These are phyloP conservation scores for Leptatherina wallacei DNA, from an alignment of 2,797 vertebrate species.

Conservation along the genomic window DNA sequence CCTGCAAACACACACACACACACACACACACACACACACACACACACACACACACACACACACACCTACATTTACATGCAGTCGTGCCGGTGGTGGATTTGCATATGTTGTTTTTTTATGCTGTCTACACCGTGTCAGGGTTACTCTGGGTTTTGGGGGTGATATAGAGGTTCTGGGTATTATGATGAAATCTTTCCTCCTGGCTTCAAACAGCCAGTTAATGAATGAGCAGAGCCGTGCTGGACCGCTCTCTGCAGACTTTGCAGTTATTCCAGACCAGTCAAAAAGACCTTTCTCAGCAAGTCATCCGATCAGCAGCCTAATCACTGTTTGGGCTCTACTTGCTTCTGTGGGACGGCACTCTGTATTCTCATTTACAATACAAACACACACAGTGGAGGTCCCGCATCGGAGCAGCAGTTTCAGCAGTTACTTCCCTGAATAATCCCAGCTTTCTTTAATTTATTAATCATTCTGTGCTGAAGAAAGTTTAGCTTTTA, in stretches of 20 bases:
- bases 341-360: conserved; percentile 22
- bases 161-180: conserved; percentile 25
- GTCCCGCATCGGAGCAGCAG: conserved; percentile 27
- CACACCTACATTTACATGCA: conserved; percentile 49
- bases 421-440: conserved; percentile 3
- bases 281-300: conserved; percentile 59
- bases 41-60: too few relatives aligned
- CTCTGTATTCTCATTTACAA: conserved; percentile 41
- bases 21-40: conserved; percentile 34
- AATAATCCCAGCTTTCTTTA: neutral
- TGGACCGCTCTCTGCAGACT: conserved; percentile 56
- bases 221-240: conserved; percentile 58
- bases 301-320: conserved; percentile 62
- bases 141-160: neutral
- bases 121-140: conserved; percentile 7
- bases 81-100: conserved; percentile 19
- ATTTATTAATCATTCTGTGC: neutral
- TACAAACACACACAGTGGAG: conserved; percentile 15
- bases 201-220: conserved; percentile 45
- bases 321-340: conserved; percentile 65
- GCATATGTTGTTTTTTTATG: conserved; percentile 23
- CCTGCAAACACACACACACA: conserved; percentile 41
- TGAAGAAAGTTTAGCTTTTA: neutral
- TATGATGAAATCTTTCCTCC: conserved; percentile 37
- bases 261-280: conserved; percentile 60